Evolutionary conservation across 1,140 invertebrate genomes (phyloP), one percentile per base, ranked within the genome.

Genomic region (Caenorhabditis tropicalis): DNA sequence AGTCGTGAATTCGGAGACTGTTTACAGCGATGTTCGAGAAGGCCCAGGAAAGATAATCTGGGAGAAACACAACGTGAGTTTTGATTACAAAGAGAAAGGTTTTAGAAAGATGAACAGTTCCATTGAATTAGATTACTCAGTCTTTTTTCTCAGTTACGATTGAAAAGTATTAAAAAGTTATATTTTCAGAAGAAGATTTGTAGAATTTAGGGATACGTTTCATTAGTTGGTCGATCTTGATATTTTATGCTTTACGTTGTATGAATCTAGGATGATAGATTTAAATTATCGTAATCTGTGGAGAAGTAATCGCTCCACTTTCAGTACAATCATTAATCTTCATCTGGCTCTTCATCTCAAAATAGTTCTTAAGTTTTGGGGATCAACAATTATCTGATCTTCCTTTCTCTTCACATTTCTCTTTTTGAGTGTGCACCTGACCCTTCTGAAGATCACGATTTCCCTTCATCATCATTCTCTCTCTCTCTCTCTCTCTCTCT

Each of bases 291-390:
- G n/a, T n/a, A n/a, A n/a, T n/a, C n/a, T n/a, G n/a, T n/a, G n/a
- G n/a, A n/a, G n/a, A 43, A 43, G 4, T 21, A 65, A 16, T 36
- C 29, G 65, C 65, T 74, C 36, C 65, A 74, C 65, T 39, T 43
- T 74, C 43, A 74, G 65, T 74, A n/a, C 65, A 74, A 21, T 36
- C 65, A 74, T 74, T 74, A 74, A 74, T 74, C 65, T 74, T 74
- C n/a, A 29, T 24, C 29, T 9, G n/a, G n/a, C 36, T 46, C 36
- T 9, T 43, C 53, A 2, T 19, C 65, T 74, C 65, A 46, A 74
- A 43, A 74, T 74, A 74, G 65, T 39, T 36, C 29, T 24, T 12
- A 74, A 15, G 5, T 36, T n/a, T 5, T n/a, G 58, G 1, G 15
- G 65, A 74, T 74, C 65, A 74, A 74, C 65, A 74, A 74, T 19